A percentile compares a stretch with the other conserved stretches of the same genome.
Conservation (phyloP, 2,797 vertebrate species). For the Rhodeus uyekii region DNA sequence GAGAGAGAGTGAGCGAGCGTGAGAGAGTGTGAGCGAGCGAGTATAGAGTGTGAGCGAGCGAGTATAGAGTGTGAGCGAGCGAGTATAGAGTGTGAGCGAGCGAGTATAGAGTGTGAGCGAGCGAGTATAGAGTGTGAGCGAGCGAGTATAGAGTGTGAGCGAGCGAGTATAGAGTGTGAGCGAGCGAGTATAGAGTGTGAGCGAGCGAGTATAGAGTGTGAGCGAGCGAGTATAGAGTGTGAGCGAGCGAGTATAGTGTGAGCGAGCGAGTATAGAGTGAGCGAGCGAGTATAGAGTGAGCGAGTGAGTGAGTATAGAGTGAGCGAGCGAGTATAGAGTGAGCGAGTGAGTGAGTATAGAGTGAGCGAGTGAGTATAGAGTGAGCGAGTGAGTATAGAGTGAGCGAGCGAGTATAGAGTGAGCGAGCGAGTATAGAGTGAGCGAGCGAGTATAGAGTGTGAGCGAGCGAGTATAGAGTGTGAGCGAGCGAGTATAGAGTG, state of each 20-base stretch:
- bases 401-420: neutral
- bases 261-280: conserved; percentile 56
- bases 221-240: no score
- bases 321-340: neutral
- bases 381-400: neutral
- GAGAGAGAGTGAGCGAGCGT: accelerated
- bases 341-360: no score
- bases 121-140: accelerated
- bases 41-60: neutral
- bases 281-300: neutral
- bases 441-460: neutral
- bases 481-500: neutral
- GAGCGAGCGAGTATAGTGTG: conserved; percentile 64
- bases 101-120: no score
- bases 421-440: no score
- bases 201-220: neutral
- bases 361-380: no score
- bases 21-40: accelerated
- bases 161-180: accelerated
- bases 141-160: accelerated
- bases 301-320: neutral
- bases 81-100: no score
- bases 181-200: no score
- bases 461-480: neutral
- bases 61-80: no score